phyloP scores from a whole-genome alignment of 2,888 invertebrate species.

The Cerastoderma edule region DNA sequence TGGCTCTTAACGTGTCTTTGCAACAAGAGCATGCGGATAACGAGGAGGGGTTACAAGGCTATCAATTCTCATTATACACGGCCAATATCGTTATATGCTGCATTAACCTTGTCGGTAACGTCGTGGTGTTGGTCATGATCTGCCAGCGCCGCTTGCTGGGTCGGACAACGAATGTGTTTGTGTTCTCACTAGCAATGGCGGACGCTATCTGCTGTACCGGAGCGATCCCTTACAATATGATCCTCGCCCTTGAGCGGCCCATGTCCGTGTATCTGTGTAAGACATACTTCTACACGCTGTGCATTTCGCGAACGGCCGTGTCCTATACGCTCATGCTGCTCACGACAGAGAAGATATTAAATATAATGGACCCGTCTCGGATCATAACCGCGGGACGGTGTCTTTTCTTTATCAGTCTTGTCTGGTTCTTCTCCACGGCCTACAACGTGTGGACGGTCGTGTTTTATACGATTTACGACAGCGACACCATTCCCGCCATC shows the following conservation, averaged over 20 bases:
- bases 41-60: slow-evolving; percentile 23
- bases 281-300: slow-evolving; percentile 68
- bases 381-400: slow-evolving; percentile 70
- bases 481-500: slow-evolving; percentile 42
- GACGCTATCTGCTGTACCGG: slow-evolving; percentile 64
- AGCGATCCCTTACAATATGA: slow-evolving; percentile 52
- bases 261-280: slow-evolving; percentile 71
- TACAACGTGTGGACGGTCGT: slow-evolving; percentile 80
- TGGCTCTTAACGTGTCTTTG: slow-evolving; percentile 26
- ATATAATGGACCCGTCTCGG: slow-evolving; percentile 63
- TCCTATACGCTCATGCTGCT: slow-evolving; percentile 67
- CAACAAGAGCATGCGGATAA: slow-evolving; percentile 15
- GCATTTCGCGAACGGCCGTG: slow-evolving; percentile 73
- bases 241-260: slow-evolving; percentile 34
- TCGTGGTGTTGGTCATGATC: slow-evolving; percentile 67
- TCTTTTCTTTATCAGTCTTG: slow-evolving; percentile 79
- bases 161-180: slow-evolving; percentile 75
- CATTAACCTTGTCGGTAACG: slow-evolving; percentile 67
- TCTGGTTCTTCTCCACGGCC: slow-evolving; percentile 80
- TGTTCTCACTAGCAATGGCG: slow-evolving; percentile 76
- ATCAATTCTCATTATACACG: slow-evolving; percentile 49
- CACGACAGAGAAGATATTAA: slow-evolving; percentile 63
- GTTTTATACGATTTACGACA: slow-evolving; percentile 66
- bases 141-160: slow-evolving; percentile 72
- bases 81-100: slow-evolving; percentile 53